A percentile compares a stretch with the other conserved stretches of the same genome.
These are phyloP conservation scores for Pachymerium ferrugineum DNA, from an alignment of 2,888 invertebrate species.

Conservation along the genomic window DNA sequence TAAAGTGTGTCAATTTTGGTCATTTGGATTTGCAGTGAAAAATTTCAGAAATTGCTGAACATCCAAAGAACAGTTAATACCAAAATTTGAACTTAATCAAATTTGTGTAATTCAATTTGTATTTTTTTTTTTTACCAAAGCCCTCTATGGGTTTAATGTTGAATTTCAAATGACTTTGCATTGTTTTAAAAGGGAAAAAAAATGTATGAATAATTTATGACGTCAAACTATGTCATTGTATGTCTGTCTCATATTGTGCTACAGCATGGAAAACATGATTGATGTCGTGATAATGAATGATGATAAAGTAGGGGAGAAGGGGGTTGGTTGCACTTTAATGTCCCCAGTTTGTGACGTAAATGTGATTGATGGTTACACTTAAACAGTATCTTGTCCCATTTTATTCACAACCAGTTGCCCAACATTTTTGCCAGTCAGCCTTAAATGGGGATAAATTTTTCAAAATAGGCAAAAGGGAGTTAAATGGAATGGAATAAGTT, in stretches of 20 bases:
- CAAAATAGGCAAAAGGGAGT: not conserved
- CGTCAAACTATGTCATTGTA: constrained; percentile 11
- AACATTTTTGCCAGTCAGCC: not conserved
- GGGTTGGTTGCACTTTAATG: constrained; percentile 3
- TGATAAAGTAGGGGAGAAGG: not conserved
- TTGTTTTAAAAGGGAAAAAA: not conserved
- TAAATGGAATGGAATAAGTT: too few species aligned
- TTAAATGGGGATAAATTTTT: not conserved
- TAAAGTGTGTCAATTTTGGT: too few species aligned
- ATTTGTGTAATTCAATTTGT: too few species aligned
- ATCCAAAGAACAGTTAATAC: too few species aligned
- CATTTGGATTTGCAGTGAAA: too few species aligned
- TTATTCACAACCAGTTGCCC: constrained; percentile 3
- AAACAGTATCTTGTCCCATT: constrained; percentile 20
- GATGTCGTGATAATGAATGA: constrained; percentile 19
- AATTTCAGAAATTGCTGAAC: too few species aligned
- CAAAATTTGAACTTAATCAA: too few species aligned
- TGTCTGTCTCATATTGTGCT: constrained; percentile 11
- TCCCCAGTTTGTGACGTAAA: not conserved
- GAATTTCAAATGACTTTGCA: too few species aligned
- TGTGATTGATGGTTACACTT: constrained; percentile 17
- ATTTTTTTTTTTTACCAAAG: too few species aligned
- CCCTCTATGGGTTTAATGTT: not conserved
- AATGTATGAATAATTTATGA: constrained; percentile 19
- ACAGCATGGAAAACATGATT: not conserved